Base-by-base conservation (phyloP, 2,113 vertebrate species). In the Daboia siamensis region DNA sequence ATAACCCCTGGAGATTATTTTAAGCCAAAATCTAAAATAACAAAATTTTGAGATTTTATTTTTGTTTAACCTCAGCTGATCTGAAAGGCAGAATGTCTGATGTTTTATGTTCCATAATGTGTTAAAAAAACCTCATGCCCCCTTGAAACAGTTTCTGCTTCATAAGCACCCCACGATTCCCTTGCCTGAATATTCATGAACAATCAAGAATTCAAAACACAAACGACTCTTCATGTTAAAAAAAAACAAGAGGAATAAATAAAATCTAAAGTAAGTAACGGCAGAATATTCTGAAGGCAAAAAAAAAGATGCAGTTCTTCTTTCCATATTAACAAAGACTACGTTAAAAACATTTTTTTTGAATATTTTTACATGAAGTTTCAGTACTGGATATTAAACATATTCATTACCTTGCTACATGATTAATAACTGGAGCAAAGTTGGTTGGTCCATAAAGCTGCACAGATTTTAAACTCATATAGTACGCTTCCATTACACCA, bases 381-480 rank as follows among this genome's bases (percentile, higher is more conserved):
- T 64, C 3, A 87, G 13, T 48, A 56, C 21, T 46, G 8, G 10
- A 55, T 74, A 95, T n/a, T 15, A 3, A 59, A 91, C 69, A 86
- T n/a, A 87, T 90, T 44, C 61, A 94, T 96, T 97, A 99, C 99
- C 99, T 98, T 94, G 99, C 99, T 94, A 99, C 99, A 3, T 99
- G 99, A 97, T 99, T 99, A 96, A 99, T 98, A 92, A 99, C 98
- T 12, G 99, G 99, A 59, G 99, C 99, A 96, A 99, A 99, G 96
- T 99, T 99, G 89, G 99, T 99, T 90, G 99, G 99, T 90, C 98
- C 99, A 85, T 99, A 99, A 48, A 99, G 98, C 51, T 99, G 98
- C 9, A 99, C 99, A 44, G 97, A 98, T 95, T 99, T 99, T 91
- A 99, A 98, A 93, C 99, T 99, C 97, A 98, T 98, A 91, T 99